Evolutionary conservation across 2,113 vertebrate species (phyloP).

Genomic region (Ceyx melanurus): DNA sequence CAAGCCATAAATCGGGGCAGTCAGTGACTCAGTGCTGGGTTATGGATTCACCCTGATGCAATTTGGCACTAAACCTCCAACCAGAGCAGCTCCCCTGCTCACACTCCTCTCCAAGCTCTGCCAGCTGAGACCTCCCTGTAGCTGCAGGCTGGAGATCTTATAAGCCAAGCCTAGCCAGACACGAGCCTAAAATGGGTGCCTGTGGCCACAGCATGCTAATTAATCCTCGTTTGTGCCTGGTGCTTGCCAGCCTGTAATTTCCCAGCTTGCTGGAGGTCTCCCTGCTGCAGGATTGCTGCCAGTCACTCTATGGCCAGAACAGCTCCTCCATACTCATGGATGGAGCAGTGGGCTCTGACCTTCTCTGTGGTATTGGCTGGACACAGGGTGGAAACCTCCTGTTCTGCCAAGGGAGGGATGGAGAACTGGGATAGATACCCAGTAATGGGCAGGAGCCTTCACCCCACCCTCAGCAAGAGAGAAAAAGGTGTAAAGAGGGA

Average conservation of each 20-base stretch:
- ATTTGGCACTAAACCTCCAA: not conserved
- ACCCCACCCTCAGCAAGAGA: not conserved
- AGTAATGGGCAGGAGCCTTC: not conserved
- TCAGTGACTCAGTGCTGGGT: rapidly evolving
- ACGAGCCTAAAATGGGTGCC: not conserved
- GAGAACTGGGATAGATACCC: not conserved
- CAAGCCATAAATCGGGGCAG: not conserved
- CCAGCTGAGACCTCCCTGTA: not conserved
- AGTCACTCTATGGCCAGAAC: rapidly evolving
- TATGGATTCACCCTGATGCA: not conserved
- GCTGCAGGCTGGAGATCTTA: not conserved
- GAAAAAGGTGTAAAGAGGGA: rapidly evolving
- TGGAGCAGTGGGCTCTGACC: not conserved
- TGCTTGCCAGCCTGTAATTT: not conserved
- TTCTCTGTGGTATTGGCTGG: too few relatives aligned
- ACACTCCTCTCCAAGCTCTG: rapidly evolving
- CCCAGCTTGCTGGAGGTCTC: not conserved
- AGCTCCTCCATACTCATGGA: not conserved
- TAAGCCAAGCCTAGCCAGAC: not conserved
- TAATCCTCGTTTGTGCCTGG: not conserved
- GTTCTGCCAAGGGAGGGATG: not conserved
- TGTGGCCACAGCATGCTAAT: rapidly evolving
- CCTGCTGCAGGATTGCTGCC: rapidly evolving
- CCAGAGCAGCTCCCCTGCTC: not conserved
- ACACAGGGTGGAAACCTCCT: not conserved